phyloP scores from a whole-genome alignment of 2,888 invertebrate genomes.

The Philaethria dido region DNA sequence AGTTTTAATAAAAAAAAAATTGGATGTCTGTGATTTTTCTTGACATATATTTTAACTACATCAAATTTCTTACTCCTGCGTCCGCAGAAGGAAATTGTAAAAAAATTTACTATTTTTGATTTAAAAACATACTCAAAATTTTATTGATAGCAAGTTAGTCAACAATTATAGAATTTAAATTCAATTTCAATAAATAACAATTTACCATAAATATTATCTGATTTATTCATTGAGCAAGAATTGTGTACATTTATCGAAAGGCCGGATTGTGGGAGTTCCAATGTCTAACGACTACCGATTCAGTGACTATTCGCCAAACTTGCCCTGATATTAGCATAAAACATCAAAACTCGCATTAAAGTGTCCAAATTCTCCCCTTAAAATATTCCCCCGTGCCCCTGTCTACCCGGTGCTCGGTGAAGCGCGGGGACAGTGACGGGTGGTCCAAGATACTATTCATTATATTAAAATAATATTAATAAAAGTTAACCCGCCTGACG shows the following conservation, averaged over 20 bases:
- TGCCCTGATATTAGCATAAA: constrained; percentile 78
- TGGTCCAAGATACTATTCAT: constrained; percentile 49
- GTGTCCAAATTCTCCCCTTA: constrained; percentile 75
- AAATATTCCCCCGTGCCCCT: constrained; percentile 62
- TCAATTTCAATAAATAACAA: constrained; percentile 13
- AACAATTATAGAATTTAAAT: not conserved
- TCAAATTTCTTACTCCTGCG: no score
- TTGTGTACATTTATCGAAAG: constrained; percentile 38
- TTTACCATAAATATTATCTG: constrained; percentile 19
- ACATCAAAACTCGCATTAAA: constrained; percentile 83
- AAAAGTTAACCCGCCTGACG: no score
- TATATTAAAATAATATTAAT: not conserved
- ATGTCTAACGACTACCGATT: constrained; percentile 51
- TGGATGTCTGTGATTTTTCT: no score
- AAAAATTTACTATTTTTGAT: no score
- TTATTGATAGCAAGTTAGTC: not conserved
- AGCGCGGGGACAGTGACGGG: constrained; percentile 53
- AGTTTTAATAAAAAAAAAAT: no score
- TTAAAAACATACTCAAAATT: no score
- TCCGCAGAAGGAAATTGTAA: no score
- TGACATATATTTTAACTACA: no score
- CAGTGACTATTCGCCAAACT: constrained; percentile 70
- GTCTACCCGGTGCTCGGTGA: constrained; percentile 58
- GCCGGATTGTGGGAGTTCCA: constrained; percentile 24
- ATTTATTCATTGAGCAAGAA: constrained; percentile 41